A percentile compares a stretch with the other conserved stretches of the same genome.
Conservation (phyloP, 1,140 invertebrate genomes). For the Argopecten irradians region DNA sequence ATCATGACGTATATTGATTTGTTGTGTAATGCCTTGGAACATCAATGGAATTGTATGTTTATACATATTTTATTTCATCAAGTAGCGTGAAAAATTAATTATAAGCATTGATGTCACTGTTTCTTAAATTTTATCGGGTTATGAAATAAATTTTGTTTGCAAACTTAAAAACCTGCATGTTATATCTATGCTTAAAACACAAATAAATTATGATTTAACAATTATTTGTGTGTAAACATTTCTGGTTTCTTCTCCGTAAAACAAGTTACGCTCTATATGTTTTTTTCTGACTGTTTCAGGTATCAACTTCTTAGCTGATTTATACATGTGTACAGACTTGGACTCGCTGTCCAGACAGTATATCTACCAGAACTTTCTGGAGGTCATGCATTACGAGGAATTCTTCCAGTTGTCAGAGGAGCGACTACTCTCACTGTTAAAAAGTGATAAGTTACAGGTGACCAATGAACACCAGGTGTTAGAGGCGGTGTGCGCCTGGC, state of each 20-base stretch:
- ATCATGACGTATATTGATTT: too few relatives aligned
- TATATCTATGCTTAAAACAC: too few relatives aligned
- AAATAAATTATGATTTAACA: not conserved
- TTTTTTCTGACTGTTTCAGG: constrained; percentile 62
- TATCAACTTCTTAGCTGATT: constrained; percentile 73
- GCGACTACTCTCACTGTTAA: constrained; percentile 65
- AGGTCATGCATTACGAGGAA: constrained; percentile 72
- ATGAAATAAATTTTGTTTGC: too few relatives aligned
- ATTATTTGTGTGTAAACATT: not conserved
- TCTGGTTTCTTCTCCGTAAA: not conserved
- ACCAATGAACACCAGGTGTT: constrained; percentile 81
- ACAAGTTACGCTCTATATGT: not conserved
- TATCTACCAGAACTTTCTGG: constrained; percentile 73
- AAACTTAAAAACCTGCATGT: too few relatives aligned
- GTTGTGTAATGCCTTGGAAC: too few relatives aligned
- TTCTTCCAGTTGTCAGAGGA: constrained; percentile 72
- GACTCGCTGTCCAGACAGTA: constrained; percentile 67
- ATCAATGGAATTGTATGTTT: too few relatives aligned
- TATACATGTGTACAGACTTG: constrained; percentile 73
- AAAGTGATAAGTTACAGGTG: constrained; percentile 72
- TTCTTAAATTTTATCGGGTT: too few relatives aligned
- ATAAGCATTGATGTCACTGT: too few relatives aligned
- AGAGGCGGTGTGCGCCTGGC: constrained; percentile 70
- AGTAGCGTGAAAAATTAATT: too few relatives aligned
- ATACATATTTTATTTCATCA: too few relatives aligned